Base-by-base conservation (phyloP, 2,797 vertebrate species). In the Meda fulgida region DNA sequence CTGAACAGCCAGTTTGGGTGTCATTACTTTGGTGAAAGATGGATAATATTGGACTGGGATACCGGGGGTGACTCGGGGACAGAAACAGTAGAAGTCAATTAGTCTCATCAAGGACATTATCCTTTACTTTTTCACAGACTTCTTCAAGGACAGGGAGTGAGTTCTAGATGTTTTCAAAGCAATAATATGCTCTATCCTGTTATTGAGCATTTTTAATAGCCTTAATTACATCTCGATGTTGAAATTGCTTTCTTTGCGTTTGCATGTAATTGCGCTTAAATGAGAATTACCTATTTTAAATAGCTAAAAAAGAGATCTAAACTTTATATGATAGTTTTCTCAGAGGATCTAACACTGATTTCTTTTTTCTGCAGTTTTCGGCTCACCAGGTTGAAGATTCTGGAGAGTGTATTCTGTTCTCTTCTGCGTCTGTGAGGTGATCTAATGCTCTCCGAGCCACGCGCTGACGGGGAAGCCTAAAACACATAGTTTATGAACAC, bases 371-470 rank as follows among this genome's bases (percentile, higher is more conserved):
- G n/a, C 75, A 80, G 63, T 78, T 34, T n/a, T 71, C 48, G 84
- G 89, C 95, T 95, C 94, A 96, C 95, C 95, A 95, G 92, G 93
- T 92, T 96, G 95, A 96, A 95, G 95, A 96, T 86, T 93, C 92
- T 91, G 94, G 95, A 96, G 92, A 96, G 91, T 84, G 95, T 96
- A 90, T 94, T 95, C 89, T 95, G 95, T 89, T 95, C 94, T 89
- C 92, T 92, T 90, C 94, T 94, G 88, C 94, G 93, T 89, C 94
- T 93, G 90, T 94, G 88, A 3, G 95, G 95, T 0, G 95, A 95
- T 91, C 94, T 95, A 83, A 94, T 78, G 90, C 93, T 93, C 91
- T 95, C 94, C 0, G 93, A 83, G 85, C 91, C 92, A 3, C 93
- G 91, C 51, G 93, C 90, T 21, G 94, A 86, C 26, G 85, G 55